Evolutionary conservation across 2,113 vertebrate species (phyloP).

Genomic region (Turnix velox): DNA sequence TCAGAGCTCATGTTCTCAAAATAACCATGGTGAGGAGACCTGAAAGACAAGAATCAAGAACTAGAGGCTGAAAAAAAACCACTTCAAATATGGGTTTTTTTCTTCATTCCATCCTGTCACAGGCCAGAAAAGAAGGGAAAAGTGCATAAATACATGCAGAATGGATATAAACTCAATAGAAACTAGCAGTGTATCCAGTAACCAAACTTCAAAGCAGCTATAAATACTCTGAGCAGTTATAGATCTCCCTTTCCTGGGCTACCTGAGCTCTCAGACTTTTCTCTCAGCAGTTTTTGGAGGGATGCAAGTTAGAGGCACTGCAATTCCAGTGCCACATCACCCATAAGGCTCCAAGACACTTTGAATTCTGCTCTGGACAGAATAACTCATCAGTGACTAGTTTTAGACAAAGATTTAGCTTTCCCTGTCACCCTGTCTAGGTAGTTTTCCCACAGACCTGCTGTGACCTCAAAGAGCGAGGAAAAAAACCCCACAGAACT

Average conservation of each 20-base stretch:
- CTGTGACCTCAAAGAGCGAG: neutral
- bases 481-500: neutral
- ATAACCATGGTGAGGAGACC: constrained; percentile 99
- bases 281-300: neutral
- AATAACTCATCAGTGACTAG: neutral
- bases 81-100: too few relatives aligned
- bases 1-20: constrained; percentile 79
- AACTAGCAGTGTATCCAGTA: neutral
- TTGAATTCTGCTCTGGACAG: neutral
- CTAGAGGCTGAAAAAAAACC: too few relatives aligned
- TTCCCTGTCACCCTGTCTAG: neutral
- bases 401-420: neutral
- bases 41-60: constrained; percentile 69
- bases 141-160: neutral
- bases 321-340: neutral
- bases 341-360: neutral
- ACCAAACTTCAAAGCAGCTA: neutral
- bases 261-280: too few relatives aligned
- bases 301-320: neutral
- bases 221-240: neutral
- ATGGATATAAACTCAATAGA: neutral
- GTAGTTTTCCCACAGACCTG: neutral
- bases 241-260: too few relatives aligned
- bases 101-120: neutral
- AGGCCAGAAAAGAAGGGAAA: neutral